Conservation (phyloP, 2,113 vertebrate species). For the Carassius carassius region DNA sequence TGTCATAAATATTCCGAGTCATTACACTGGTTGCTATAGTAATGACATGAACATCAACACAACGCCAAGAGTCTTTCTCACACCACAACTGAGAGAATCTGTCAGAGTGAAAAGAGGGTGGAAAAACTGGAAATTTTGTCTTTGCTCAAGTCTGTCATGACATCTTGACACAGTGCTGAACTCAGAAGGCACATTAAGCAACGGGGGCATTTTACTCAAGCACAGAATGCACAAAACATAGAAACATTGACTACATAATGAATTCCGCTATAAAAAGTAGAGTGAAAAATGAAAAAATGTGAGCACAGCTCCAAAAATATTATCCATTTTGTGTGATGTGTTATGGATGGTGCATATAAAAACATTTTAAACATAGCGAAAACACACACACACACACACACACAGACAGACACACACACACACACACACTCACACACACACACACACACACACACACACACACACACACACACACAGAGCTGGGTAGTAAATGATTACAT, state of each 20-base stretch:
- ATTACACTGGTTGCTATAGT: neutral
- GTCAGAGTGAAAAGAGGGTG: neutral
- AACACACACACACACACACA: too few species aligned
- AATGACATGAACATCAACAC: neutral
- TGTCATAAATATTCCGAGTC: neutral
- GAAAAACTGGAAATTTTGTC: neutral
- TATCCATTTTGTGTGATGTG: too few species aligned
- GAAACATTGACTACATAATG: neutral
- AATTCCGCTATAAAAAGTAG: neutral
- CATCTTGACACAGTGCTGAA: neutral
- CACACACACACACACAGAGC: too few species aligned
- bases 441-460: too few species aligned
- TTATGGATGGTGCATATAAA: too few species aligned
- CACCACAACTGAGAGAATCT: neutral
- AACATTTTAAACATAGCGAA: too few species aligned
- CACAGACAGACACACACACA: too few species aligned
- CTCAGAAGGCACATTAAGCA: neutral
- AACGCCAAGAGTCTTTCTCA: neutral
- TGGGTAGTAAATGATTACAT: too few species aligned
- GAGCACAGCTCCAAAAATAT: too few species aligned
- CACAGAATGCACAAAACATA: neutral
- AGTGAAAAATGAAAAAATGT: neutral
- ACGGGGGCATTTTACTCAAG: neutral
- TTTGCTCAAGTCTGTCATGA: neutral
- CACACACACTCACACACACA: too few species aligned